Conservation (phyloP, 2,888 invertebrate species). For the Ephialtes manifestator region DNA sequence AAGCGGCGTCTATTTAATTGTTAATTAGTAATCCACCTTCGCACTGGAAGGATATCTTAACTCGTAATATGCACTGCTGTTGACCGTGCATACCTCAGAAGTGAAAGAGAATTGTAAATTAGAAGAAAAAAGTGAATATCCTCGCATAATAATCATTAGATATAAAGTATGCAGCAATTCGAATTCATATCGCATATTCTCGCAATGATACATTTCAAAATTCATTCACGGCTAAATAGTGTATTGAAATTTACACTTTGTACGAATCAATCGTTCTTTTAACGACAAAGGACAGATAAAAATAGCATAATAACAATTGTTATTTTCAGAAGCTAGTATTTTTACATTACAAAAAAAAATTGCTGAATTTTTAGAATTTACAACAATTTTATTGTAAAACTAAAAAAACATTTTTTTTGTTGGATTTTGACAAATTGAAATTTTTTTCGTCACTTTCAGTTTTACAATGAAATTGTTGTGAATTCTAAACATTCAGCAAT, state of each 20-base stretch:
- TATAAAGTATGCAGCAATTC: conserved; percentile 29
- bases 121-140: conserved; percentile 10
- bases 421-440: too few species aligned
- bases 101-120: conserved; percentile 53
- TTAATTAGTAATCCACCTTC: conserved; percentile 73
- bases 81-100: conserved; percentile 45
- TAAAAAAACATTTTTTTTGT: too few species aligned
- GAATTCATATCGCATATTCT: conserved; percentile 11
- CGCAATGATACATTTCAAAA: conserved; percentile 18
- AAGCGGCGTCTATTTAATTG: conserved; percentile 61
- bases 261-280: neutral
- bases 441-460: too few species aligned
- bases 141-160: conserved; percentile 16
- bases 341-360: too few species aligned
- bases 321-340: neutral
- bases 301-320: neutral
- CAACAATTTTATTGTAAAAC: too few species aligned
- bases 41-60: conserved; percentile 49
- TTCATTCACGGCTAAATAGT: neutral
- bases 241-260: neutral
- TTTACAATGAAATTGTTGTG: too few species aligned
- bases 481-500: too few species aligned
- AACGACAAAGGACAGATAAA: neutral
- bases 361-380: too few species aligned
- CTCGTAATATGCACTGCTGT: conserved; percentile 1